Percentiles rank a stretch among this genome's conserved stretches.
Evolutionary conservation across 2,888 invertebrate genomes (phyloP).

Genomic region (Macrophya alboannulata): DNA sequence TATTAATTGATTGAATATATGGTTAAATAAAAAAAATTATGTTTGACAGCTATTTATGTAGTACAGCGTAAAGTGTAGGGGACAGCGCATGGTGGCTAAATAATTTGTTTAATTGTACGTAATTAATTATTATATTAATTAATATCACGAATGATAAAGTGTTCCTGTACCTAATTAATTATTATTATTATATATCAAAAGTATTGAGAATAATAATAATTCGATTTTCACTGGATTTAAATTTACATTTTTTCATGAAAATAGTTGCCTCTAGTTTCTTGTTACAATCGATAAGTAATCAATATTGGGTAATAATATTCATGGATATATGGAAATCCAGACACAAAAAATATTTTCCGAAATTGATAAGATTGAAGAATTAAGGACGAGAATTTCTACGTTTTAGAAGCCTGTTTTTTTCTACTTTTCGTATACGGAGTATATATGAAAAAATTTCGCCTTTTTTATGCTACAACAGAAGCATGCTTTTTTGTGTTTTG

Average conservation of each 20-base stretch:
- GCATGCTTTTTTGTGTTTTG: conserved; percentile 31
- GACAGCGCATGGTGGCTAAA: conserved; percentile 64
- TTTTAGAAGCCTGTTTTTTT: not conserved
- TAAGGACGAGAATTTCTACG: not conserved
- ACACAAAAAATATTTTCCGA: not conserved
- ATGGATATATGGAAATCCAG: not conserved
- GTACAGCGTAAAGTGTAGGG: conserved; percentile 49
- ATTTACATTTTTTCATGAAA: not conserved
- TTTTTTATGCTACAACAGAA: not conserved
- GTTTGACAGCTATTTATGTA: conserved; percentile 54
- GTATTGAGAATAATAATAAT: conserved; percentile 77
- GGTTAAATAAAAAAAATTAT: conserved; percentile 19
- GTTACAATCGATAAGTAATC: not conserved
- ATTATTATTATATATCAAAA: conserved; percentile 72
- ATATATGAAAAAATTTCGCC: conserved; percentile 12
- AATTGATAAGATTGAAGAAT: not conserved
- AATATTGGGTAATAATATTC: not conserved
- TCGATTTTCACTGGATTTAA: conserved; percentile 77
- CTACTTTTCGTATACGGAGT: not conserved
- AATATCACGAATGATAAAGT: conserved; percentile 77
- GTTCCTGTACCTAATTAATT: conserved; percentile 79
- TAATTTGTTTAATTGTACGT: conserved; percentile 68
- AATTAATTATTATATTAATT: conserved; percentile 74
- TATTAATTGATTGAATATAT: conserved; percentile 34
- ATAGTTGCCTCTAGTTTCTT: not conserved